A percentile compares a stretch with the other conserved stretches of the same genome.
phyloP scores from a whole-genome alignment of 1,140 invertebrate species.

The Drosophila leontia region DNA sequence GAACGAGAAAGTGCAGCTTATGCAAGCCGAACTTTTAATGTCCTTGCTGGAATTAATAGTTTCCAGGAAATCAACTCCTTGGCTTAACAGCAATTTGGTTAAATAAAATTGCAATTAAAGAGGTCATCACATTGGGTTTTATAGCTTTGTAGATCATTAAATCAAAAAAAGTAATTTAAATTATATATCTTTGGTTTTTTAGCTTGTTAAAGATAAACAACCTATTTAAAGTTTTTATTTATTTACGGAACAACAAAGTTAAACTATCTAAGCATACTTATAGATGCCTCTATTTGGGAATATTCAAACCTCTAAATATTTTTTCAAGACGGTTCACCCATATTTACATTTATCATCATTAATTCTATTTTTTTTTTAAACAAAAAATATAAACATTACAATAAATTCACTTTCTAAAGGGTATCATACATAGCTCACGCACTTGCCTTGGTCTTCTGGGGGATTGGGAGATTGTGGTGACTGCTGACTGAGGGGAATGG shows the following conservation, averaged over 20 bases:
- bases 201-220: no score
- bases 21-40: slow-evolving; percentile 14
- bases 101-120: not conserved
- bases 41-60: slow-evolving; percentile 3
- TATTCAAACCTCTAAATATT: not conserved
- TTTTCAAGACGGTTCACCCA: no score
- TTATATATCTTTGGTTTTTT: not conserved
- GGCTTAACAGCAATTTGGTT: not conserved
- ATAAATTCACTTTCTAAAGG: not conserved
- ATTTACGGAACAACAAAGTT: no score
- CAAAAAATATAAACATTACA: no score
- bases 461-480: slow-evolving; percentile 1
- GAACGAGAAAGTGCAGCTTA: not conserved
- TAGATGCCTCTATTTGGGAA: not conserved
- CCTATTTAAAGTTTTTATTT: no score
- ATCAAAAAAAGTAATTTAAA: no score
- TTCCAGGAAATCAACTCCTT: not conserved
- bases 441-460: slow-evolving; percentile 48
- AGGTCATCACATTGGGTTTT: not conserved
- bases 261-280: no score
- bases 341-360: not conserved
- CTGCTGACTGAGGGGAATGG: slow-evolving; percentile 8
- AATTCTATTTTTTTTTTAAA: no score
- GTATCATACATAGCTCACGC: slow-evolving; percentile 38
- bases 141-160: not conserved